These are phyloP conservation scores for Phasianus colchicus DNA, from an alignment of 2,113 vertebrate species.

Conservation along the genomic window DNA sequence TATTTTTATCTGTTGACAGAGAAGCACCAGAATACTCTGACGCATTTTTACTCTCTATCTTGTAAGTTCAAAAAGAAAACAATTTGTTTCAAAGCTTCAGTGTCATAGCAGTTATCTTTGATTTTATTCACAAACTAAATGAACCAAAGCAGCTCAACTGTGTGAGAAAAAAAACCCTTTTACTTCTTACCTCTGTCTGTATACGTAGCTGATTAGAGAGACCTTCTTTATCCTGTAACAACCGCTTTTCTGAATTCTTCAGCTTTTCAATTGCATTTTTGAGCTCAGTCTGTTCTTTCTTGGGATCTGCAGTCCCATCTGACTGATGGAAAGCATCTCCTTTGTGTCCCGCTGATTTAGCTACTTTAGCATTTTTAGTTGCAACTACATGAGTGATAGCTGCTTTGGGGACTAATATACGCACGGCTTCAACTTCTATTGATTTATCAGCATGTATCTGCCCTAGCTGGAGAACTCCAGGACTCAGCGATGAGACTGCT, in stretches of 20 bases:
- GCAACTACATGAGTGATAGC: constrained; percentile 85
- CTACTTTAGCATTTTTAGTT: constrained; percentile 74
- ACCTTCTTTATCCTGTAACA: constrained; percentile 96
- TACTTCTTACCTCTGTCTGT: constrained; percentile 90
- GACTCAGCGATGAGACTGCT: constrained; percentile 72
- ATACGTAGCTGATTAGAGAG: constrained; percentile 93
- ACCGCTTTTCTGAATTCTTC: constrained; percentile 90
- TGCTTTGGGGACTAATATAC: constrained; percentile 92
- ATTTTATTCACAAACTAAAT: background rate
- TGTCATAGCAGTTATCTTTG: background rate
- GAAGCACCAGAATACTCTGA: background rate
- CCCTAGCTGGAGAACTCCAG: constrained; percentile 91
- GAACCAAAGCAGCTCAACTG: background rate
- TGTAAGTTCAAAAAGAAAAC: background rate
- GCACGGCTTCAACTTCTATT: constrained; percentile 90
- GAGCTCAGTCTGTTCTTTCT: constrained; percentile 83
- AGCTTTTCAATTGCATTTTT: constrained; percentile 87
- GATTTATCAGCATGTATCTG: constrained; percentile 86
- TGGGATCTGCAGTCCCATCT: constrained; percentile 78
- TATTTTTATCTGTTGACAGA: background rate
- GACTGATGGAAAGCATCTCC: constrained; percentile 74
- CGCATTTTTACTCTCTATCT: background rate
- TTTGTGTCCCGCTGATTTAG: constrained; percentile 71
- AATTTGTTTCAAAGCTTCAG: background rate
- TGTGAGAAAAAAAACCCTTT: background rate